Base-by-base conservation (phyloP, 2,888 invertebrate species). In the Hemistola chrysoprasaria region DNA sequence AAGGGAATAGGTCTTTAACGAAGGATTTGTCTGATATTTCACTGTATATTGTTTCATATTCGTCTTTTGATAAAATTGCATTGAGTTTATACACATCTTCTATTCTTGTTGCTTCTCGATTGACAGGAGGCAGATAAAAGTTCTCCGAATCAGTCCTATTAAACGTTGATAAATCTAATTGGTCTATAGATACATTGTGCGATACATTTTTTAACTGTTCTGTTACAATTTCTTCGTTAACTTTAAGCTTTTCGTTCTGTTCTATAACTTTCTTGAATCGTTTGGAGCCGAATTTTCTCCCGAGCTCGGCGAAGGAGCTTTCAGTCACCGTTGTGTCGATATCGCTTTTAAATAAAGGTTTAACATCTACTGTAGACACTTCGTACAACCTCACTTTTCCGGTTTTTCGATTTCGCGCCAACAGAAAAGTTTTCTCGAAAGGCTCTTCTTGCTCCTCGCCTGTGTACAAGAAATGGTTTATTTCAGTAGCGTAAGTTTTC, bases 281-380 rank as follows among this genome's bases (percentile, higher is more conserved):
- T 50, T 93, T 93, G 0, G 93, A 93, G 1, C 93, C 93, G 59
- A 93, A 93, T 50, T 92, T 88, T 56, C 91, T 91, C 29, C 91
- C 91, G 0, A 93, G 68, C 34, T 87, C 87, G 10, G 81, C 58
- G 26, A 65, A 56, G 9, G 74, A 81, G 0, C 69, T 75, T 8
- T 86, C 78, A 0, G 66, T 20, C 4, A 68, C 59, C 0, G 66
- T 34, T 0, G 59, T 34, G 4, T 69, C 62, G 1, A 62, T 22
- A 1, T 72, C 61, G 0, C 47, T 52, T 41, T 65, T 67, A 0
- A 79, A 8, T 0, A 59, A 20, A 0, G 86, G 82, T 55, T 77
- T 78, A 1, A 85, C 9, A n/a, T 80, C 71, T 0, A 71, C 55
- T n/a, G 50, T 61, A 0, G 63, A 66, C 0, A 67, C 61, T 48